Base-by-base conservation (phyloP, 2,797 vertebrate species). In the Phaenicophaeus curvirostris region DNA sequence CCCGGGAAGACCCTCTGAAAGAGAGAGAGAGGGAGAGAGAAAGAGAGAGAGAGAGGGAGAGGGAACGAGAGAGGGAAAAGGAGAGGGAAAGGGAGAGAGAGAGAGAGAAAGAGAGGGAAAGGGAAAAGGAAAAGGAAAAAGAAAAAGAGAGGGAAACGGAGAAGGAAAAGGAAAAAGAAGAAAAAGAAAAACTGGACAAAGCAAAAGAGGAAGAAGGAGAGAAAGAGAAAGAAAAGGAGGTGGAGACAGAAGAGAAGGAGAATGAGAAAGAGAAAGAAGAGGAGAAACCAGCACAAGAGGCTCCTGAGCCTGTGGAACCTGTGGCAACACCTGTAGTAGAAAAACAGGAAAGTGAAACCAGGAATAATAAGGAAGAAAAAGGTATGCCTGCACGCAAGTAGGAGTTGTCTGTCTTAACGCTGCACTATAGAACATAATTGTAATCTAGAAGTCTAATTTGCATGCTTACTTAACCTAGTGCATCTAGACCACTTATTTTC, bases 1-100 rank as follows among this genome's bases (percentile, higher is more conserved):
- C 97, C 55, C 97, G 97, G 42, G 98, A 98, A 85, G 96, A 98
- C 50, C 95, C 97, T 86, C 96, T 97, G 74, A 97, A 96, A 53
- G 97, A 98, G n/a, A 95, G 97, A 2, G 97, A 97, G 3, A 95
- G 95, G 17, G 97, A 98, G 5, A 73, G 69, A 2, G 97, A 98
- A 3, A 58, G 80, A 2, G 97, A 97, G 11, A 67, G 82, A 2
- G 96, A 96, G 15, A 42, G 78, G n/a, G 97, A 97, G 3, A 67
- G 55, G 2, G 97, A 97, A 3, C 57, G 19, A 3, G 95, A 96
- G 4, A 71, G n/a, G 3, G 95, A 96, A 5, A 73, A 39, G 16
- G 95, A 96, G 5, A 18, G 33, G 13, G 97, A 97, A 4, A 41
- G 37, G 21, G 97, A 97, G 6, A 59, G 17, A 9, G 97, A 98